Evolutionary conservation across 2,113 vertebrate genomes (phyloP).

Genomic region (Thymallus thymallus): DNA sequence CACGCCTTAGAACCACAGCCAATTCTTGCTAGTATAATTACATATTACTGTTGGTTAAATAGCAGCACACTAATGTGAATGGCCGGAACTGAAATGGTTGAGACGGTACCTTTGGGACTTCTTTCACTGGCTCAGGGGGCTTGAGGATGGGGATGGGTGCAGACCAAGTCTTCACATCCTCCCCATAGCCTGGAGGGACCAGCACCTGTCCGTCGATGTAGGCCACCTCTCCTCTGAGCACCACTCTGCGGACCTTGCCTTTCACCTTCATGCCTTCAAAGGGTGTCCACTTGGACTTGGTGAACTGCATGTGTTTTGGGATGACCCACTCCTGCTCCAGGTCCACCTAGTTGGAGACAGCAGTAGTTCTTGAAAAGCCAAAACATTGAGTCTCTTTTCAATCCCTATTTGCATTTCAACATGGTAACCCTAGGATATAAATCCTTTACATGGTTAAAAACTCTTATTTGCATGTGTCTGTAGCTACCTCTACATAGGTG

Average conservation of each 20-base stretch:
- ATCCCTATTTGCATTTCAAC: too few species aligned
- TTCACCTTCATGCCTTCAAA: constrained; percentile 92
- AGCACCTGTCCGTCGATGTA: constrained; percentile 97
- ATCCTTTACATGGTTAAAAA: too few species aligned
- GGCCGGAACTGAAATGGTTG: too few species aligned
- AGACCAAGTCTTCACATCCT: constrained; percentile 90
- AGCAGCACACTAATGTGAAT: background rate
- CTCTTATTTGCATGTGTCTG: too few species aligned
- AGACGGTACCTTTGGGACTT: constrained; percentile 71
- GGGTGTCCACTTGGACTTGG: constrained; percentile 94
- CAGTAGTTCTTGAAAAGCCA: too few species aligned
- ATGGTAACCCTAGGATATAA: background rate
- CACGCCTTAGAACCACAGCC: background rate
- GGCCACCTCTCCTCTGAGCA: constrained; percentile 91
- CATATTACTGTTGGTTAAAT: background rate
- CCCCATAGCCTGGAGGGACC: constrained; percentile 88
- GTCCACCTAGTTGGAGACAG: constrained; percentile 81
- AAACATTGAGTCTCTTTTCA: too few species aligned
- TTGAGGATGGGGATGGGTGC: constrained; percentile 29
- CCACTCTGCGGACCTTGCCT: constrained; percentile 87
- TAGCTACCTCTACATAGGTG: constrained; percentile 89
- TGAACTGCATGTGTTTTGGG: constrained; percentile 86
- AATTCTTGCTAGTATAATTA: background rate
- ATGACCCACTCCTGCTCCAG: constrained; percentile 94
- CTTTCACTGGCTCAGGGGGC: constrained; percentile 60